Base-by-base conservation (phyloP, 1,140 invertebrate genomes). In the Pachypsylla venusta region DNA sequence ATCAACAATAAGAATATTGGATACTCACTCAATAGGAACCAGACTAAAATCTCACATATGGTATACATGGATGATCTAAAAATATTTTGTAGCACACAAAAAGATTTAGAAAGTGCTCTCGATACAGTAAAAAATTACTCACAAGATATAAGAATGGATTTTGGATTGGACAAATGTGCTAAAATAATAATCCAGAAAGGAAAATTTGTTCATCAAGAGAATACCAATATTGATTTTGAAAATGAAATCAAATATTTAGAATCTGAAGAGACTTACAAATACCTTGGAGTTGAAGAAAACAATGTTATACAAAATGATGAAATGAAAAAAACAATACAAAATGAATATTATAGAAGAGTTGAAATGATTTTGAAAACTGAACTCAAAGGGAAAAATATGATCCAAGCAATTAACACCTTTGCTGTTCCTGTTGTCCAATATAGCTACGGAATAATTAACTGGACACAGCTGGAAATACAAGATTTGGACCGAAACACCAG, bases 11-110 rank as follows among this genome's bases (percentile, higher is more conserved):
- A 7, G n/a, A 55, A 5, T 2, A 55, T 25, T 5, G 54, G 54
- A 55, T 55, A 55, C 54, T 2, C 2, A 25, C 24, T 55, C 10
- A 22, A 7, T n/a, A 27, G 24, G 22, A 16, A 27, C n/a, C 10
- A 55, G 12, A 55, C n/a, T 5, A 2, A 5, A 55, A 13, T 55
- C 13, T 4, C 5, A 7, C 54, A 55, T 22, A 24, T 55, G 2
- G 14, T 55, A 2, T 55, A 55, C 26, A 55, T 55, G 54, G 54
- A 55, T 55, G 54, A 55, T 22, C 25, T 55, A 22, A 55, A 55
- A 55, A n/a, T 55, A 22, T 55, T 55, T 27, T 5, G 54, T 7
- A 55, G 20, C 5, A 55, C 4, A 19, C 14, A 55, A 55, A 55
- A 24, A 5, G 26, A 55, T 3, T 5, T 55, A n/a, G 12, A 55